Conservation (phyloP, 2,113 vertebrate genomes). For the Leucosticte australis region DNA sequence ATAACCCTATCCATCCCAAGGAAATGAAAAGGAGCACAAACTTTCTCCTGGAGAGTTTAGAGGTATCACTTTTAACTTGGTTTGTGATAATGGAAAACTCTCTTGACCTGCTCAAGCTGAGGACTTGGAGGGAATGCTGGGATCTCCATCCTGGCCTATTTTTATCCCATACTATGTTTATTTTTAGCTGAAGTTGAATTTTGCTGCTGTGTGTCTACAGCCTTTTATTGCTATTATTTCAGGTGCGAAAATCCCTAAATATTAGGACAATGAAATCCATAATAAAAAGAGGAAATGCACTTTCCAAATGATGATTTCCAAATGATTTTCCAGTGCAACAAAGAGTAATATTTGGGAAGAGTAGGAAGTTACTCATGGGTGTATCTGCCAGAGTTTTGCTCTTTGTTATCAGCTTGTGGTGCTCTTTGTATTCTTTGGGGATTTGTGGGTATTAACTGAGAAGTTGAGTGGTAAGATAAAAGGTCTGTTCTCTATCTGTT, state of each 20-base stretch:
- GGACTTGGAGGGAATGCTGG: background rate
- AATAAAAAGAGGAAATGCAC: background rate
- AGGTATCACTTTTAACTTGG: background rate
- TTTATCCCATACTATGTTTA: background rate
- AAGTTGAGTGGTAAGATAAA: background rate
- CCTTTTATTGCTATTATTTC: background rate
- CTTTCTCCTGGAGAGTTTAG: background rate
- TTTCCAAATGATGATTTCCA: no score
- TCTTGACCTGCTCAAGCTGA: background rate
- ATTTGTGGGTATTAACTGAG: background rate
- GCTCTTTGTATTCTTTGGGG: background rate
- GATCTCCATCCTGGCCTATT: background rate
- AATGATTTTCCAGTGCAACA: background rate
- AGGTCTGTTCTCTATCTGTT: background rate
- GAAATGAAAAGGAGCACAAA: background rate
- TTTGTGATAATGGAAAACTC: background rate
- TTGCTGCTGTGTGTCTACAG: background rate
- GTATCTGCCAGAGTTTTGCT: accelerated
- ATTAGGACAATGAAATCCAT: accelerated
- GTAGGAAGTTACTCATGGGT: background rate
- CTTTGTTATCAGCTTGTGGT: accelerated
- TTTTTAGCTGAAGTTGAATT: background rate
- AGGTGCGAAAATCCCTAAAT: background rate
- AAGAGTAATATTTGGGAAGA: no score
- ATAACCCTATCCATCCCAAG: background rate